phyloP scores from a whole-genome alignment of 2,888 invertebrate species.

The Gymnocheta viridis region DNA sequence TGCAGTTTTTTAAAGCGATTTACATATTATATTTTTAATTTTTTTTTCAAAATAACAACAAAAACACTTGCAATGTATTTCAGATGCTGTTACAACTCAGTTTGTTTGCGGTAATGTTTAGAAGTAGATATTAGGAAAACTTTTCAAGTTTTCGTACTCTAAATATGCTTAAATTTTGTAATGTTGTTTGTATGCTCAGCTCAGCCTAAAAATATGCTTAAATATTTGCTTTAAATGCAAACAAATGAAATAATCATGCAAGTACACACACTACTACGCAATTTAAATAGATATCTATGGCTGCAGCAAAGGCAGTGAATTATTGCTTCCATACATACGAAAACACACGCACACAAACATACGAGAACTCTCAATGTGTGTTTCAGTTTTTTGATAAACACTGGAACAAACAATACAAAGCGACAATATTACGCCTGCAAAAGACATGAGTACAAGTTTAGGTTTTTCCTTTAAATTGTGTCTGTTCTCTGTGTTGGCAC shows the following conservation, averaged over 20 bases:
- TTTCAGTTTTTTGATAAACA: background rate
- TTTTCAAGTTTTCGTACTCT: conserved; percentile 5
- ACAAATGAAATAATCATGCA: conserved; percentile 45
- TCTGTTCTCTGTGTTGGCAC: conserved; percentile 5
- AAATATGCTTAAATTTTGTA: conserved; percentile 26
- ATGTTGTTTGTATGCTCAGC: conserved; percentile 33
- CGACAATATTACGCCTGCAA: conserved; percentile 46
- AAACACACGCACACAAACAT: background rate
- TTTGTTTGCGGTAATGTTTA: conserved; percentile 50
- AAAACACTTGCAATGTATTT: conserved; percentile 5
- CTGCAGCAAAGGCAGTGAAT: conserved; percentile 5
- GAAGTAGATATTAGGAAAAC: conserved; percentile 44
- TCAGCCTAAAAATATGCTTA: conserved; percentile 58
- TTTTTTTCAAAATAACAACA: conserved; percentile 19
- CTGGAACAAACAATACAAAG: conserved; percentile 19
- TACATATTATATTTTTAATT: conserved; percentile 38
- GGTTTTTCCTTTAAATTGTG: background rate
- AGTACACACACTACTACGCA: conserved; percentile 23
- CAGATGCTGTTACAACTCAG: conserved; percentile 19
- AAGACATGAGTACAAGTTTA: conserved; percentile 53
- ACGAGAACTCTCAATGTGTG: background rate
- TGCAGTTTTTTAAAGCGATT: conserved; percentile 50
- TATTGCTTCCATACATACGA: background rate
- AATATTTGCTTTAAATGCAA: conserved; percentile 54
- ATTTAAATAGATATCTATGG: conserved; percentile 13